Percentiles rank a stretch among this genome's conserved stretches.
These are phyloP conservation scores for Tinea semifulvella DNA, from an alignment of 2,888 invertebrate species.

Conservation along the genomic window DNA sequence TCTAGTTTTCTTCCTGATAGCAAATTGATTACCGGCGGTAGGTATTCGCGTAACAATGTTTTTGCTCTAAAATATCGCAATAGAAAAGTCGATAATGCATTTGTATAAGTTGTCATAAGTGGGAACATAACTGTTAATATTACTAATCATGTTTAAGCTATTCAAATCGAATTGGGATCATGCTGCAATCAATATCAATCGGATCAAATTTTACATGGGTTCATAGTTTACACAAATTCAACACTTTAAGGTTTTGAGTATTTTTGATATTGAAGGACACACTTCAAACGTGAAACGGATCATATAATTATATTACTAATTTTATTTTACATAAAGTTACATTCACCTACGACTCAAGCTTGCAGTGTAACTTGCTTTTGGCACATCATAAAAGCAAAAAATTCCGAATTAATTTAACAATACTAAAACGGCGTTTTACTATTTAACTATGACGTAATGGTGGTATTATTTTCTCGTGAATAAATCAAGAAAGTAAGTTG, in stretches of 20 bases:
- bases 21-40: slow-evolving; percentile 21
- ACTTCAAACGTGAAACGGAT: too few relatives aligned
- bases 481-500: slow-evolving; percentile 12
- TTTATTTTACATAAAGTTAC: too few relatives aligned
- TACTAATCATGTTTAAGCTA: slow-evolving; percentile 4
- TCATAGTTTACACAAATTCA: neutral
- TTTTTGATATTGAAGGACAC: too few relatives aligned
- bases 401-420: too few relatives aligned
- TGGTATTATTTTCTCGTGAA: slow-evolving; percentile 6
- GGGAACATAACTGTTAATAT: slow-evolving; percentile 14
- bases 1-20: slow-evolving; percentile 22
- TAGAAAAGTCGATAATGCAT: neutral
- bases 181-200: neutral
- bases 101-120: slow-evolving; percentile 16
- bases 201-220: neutral
- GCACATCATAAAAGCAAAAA: too few relatives aligned
- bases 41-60: slow-evolving; percentile 20
- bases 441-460: neutral
- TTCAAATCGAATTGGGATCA: neutral
- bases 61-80: neutral
- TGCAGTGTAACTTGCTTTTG: too few relatives aligned
- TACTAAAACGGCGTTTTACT: neutral
- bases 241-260: too few relatives aligned
- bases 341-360: too few relatives aligned
- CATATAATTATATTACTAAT: too few relatives aligned